Evolutionary conservation across 2,797 vertebrate genomes (phyloP).

Genomic region (Sparus aurata): DNA sequence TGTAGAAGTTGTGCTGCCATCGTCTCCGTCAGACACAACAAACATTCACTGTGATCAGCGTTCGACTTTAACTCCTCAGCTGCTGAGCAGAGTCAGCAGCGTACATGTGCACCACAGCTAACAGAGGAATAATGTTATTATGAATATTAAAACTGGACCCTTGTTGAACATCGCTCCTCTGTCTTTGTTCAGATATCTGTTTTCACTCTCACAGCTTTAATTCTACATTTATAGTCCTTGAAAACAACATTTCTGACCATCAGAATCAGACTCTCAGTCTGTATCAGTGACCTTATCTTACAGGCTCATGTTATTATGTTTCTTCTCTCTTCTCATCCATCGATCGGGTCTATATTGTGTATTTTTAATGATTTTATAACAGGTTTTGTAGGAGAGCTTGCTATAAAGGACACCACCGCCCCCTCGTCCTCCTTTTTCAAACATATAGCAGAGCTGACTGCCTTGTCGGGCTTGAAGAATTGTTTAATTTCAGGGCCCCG

Average conservation of each 20-base stretch:
- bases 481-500: conserved; percentile 90
- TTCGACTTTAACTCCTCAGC: too few relatives aligned
- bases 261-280: neutral
- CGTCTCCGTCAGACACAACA: too few relatives aligned
- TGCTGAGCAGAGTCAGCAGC: too few relatives aligned
- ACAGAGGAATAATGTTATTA: too few relatives aligned
- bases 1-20: too few relatives aligned
- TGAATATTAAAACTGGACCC: too few relatives aligned
- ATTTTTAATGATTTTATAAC: conserved; percentile 29
- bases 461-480: conserved; percentile 91
- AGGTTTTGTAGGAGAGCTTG: conserved; percentile 3
- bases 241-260: conserved; percentile 7
- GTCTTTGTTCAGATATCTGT: neutral
- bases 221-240: neutral
- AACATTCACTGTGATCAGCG: too few relatives aligned
- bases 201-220: neutral
- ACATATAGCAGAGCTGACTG: conserved; percentile 84
- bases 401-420: conserved; percentile 8
- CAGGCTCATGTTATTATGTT: neutral
- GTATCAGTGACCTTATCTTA: neutral
- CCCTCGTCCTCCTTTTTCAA: conserved; percentile 29
- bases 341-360: neutral
- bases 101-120: too few relatives aligned
- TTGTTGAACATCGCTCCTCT: neutral
- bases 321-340: conserved; percentile 3